Base-by-base conservation (phyloP, 2,888 invertebrate genomes). In the Agrypnus murinus region DNA sequence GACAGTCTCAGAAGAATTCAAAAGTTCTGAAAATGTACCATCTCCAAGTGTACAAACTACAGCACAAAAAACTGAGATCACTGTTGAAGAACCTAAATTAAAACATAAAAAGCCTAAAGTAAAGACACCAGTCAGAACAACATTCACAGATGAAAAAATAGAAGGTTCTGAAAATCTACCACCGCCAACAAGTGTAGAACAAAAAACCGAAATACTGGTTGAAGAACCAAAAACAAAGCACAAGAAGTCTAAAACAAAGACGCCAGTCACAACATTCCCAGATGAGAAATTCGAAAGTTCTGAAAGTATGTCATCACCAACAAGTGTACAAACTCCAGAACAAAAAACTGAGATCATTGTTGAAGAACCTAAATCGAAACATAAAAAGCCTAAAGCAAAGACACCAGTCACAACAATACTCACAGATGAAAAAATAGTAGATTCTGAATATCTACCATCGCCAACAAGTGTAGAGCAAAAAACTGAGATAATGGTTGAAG, bases 351-450 rank as follows among this genome's bases (percentile, higher is more conserved):
- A 62, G 9, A 32, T 34, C 12, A 60, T 31, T 17, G 6, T n/a
- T 8, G 43, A 60, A 34, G 19, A 62, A 43, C n/a, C 15, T 17
- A 65, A 40, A 25, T 38, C 25, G 15, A 59, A 17, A 19, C 32
- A 40, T n/a, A 65, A 57, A 36, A 65, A 43, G 9, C 34, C 15
- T 17, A 50, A 12, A 25, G 14, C 45, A 1, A 5, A 7, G 8
- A 45, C 45, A 8, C 31, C 12, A 50, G 32, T 32, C n/a, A n/a
- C n/a, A 2, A 50, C 14, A 6, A 50, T n/a, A 5, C 12, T 31
- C 3, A 46, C 19, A n/a, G n/a, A n/a, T 0, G 25, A 48, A n/a
- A n/a, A n/a, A n/a, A n/a, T n/a, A n/a, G n/a, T n/a, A n/a, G n/a
- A n/a, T n/a, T n/a, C n/a, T n/a, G n/a, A n/a, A n/a, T n/a, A n/a